phyloP scores from a whole-genome alignment of 2,113 vertebrate species.

The Cygnus buccinator region DNA sequence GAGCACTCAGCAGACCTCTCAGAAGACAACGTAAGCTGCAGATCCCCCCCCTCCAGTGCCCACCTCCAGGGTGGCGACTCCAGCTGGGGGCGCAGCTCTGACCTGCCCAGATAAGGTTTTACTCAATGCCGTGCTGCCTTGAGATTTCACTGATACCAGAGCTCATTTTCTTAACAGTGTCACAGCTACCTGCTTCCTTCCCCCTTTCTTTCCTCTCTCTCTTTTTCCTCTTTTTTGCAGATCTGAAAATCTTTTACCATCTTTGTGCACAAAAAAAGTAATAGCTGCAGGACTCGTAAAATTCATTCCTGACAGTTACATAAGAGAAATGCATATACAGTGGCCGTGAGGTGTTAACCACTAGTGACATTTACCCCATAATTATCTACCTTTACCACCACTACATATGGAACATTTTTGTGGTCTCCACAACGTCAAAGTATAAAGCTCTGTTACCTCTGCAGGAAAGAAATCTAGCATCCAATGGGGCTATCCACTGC shows the following conservation, averaged over 20 bases:
- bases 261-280: not conserved
- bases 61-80: not conserved
- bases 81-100: not conserved
- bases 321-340: constrained; percentile 31
- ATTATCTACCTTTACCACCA: constrained; percentile 32
- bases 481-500: not conserved
- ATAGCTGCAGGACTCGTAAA: not conserved
- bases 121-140: not conserved
- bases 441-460: constrained; percentile 17
- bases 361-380: constrained; percentile 44
- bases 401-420: constrained; percentile 54
- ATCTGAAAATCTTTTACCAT: not conserved
- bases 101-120: not conserved
- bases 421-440: constrained; percentile 54
- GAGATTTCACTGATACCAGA: not conserved
- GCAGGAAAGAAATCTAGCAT: not conserved
- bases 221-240: not conserved
- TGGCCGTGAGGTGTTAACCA: constrained; percentile 53
- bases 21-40: not conserved
- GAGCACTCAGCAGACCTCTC: not conserved
- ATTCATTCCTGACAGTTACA: constrained; percentile 55
- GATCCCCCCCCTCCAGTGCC: not conserved
- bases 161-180: not conserved
- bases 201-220: not conserved
- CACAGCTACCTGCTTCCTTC: not conserved